These are phyloP conservation scores for Intoshia linei DNA, from an alignment of 1,140 invertebrate genomes.

Conservation along the genomic window DNA sequence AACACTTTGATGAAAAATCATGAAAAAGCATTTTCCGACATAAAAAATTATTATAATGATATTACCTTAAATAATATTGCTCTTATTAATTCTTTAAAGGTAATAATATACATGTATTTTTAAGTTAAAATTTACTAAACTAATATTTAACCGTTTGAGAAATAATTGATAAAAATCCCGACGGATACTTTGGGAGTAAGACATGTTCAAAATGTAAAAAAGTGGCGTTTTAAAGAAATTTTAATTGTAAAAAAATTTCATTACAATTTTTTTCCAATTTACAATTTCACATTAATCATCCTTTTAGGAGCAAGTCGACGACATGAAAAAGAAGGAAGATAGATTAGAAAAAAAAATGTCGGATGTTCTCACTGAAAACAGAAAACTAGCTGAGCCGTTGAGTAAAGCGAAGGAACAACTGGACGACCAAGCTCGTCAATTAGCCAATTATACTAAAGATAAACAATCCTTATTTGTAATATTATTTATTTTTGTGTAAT, in stretches of 20 bases:
- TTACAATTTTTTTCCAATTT: background rate
- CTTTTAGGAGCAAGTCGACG: constrained; percentile 42
- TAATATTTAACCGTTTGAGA: too few species aligned
- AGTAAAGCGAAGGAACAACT: constrained; percentile 33
- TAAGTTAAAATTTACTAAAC: background rate
- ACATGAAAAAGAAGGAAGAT: constrained; percentile 42
- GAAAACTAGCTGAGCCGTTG: constrained; percentile 34
- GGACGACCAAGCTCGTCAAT: constrained; percentile 33
- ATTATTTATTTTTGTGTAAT: background rate
- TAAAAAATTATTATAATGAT: constrained; percentile 70
- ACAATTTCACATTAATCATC: background rate
- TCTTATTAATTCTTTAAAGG: constrained; percentile 41
- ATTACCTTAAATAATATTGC: constrained; percentile 58
- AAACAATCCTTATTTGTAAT: constrained; percentile 28
- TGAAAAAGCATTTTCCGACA: constrained; percentile 44
- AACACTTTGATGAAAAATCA: constrained; percentile 43
- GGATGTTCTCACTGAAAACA: constrained; percentile 34
- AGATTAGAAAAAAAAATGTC: constrained; percentile 33
- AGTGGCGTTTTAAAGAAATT: background rate
- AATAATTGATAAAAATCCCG: too few species aligned
- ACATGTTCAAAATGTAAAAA: background rate
- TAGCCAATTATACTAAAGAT: constrained; percentile 46
- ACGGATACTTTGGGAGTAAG: too few species aligned
- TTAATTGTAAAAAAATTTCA: background rate
- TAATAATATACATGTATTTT: constrained; percentile 11